Evolutionary conservation across 2,113 vertebrate species (phyloP), one percentile per base, ranked within the genome.

Genomic region (Rallus limicola): DNA sequence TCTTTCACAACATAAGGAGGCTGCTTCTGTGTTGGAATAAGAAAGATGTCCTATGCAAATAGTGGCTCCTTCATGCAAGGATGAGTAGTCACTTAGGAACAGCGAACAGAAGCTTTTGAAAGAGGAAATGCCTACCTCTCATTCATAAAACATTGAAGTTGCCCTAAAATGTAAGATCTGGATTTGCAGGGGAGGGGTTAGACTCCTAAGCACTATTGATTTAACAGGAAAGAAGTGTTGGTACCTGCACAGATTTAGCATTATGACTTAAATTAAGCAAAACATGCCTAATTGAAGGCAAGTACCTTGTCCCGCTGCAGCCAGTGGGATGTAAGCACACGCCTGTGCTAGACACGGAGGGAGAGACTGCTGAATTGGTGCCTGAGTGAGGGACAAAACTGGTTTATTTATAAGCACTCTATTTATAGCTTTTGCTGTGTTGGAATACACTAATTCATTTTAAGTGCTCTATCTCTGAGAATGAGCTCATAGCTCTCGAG

Each of bases 391-490:
- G 86, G 92, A 96, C 80, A 88, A 95, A 96, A 93, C 92, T 92
- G 78, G 81, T 96, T 95, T 97, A 96, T 97, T 97, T 97, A 95
- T 96, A 96, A 95, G 94, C 58, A 34, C 65, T 82, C 95, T 97
- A 96, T 96, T 94, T 93, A 93, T 94, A 96, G 86, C 74, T 94
- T 96, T 95, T 93, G 86, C 95, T 96, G 95, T 95, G 92, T 86
- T 96, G 92, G 93, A 97, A 94, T 91, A 94, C 95, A 91, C 88
- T 96, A 96, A 96, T 87, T 96, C 95, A 96, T 96, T 95, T 93
- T 96, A 97, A 95, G 93, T 96, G 92, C 93, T 94, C 91, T 86
- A 46, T 93, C 94, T 92, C 83, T 74, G 88, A 18, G 2, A 84
- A 87, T 95, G 92, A 95, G 92, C 92, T 96, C 96, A 93, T 94